Percentiles rank a stretch among this genome's conserved stretches.
Evolutionary conservation across 2,113 vertebrate species (phyloP).

Genomic region (Syrrhaptes paradoxus): DNA sequence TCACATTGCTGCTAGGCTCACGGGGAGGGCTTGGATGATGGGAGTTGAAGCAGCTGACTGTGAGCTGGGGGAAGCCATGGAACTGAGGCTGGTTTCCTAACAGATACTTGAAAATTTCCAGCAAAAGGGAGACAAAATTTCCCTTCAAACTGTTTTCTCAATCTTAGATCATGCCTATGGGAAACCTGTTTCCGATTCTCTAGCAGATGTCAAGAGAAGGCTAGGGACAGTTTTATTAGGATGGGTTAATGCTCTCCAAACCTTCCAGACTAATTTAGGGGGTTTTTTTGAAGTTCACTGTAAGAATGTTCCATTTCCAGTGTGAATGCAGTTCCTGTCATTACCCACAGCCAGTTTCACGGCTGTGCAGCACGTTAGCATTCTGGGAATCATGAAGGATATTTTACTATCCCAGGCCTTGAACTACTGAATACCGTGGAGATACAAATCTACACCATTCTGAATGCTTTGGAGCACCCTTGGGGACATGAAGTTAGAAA

Average conservation of each 20-base stretch:
- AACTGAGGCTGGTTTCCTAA: not conserved
- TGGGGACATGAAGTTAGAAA: not conserved
- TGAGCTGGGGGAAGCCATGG: not conserved
- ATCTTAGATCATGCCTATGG: not conserved
- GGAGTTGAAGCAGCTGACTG: not conserved
- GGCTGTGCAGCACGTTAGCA: fast-evolving
- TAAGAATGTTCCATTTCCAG: not conserved
- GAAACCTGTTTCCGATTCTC: not conserved
- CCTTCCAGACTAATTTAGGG: not conserved
- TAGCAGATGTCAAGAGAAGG: not conserved
- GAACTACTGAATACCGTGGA: not conserved
- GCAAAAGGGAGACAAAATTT: not conserved
- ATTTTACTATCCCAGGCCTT: not conserved
- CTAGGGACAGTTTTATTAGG: not conserved
- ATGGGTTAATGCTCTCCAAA: not conserved
- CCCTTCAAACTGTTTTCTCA: not conserved
- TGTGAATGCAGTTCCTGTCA: not conserved
- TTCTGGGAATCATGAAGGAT: not conserved
- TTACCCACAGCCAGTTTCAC: not conserved
- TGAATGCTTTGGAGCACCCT: not conserved
- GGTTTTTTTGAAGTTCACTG: not conserved
- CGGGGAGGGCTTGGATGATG: not conserved
- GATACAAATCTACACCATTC: not conserved
- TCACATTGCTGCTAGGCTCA: not conserved
- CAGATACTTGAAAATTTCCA: not conserved